Evolutionary conservation across 2,113 vertebrate genomes (phyloP).

Genomic region (Taxidea taxus): DNA sequence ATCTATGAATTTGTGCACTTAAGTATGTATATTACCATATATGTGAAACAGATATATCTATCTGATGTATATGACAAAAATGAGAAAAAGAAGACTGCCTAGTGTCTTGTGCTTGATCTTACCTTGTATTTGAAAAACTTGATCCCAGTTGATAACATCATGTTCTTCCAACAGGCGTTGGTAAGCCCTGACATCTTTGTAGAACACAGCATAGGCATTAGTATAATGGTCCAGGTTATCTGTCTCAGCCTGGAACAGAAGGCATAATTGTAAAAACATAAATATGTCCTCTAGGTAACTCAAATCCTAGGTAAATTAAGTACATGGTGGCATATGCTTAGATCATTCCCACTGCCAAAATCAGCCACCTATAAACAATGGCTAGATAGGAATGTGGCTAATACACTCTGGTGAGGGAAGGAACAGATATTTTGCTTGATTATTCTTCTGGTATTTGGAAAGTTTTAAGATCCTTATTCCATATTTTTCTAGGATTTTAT

Average conservation of each 20-base stretch:
- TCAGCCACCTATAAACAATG: background rate
- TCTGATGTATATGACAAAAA: background rate
- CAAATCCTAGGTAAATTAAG: background rate
- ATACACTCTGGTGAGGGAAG: background rate
- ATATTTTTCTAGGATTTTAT: background rate
- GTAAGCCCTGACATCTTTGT: slow-evolving; percentile 69
- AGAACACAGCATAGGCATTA: slow-evolving; percentile 79
- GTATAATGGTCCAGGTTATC: slow-evolving; percentile 76
- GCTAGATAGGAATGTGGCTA: background rate
- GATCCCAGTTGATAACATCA: slow-evolving; percentile 75
- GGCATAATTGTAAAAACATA: background rate
- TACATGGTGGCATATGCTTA: background rate
- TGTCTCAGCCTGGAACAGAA: slow-evolving; percentile 56
- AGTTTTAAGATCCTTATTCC: background rate
- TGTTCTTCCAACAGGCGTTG: slow-evolving; percentile 59
- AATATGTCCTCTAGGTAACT: background rate
- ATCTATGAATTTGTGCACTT: background rate
- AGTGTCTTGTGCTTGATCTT: slow-evolving; percentile 6
- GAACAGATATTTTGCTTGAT: background rate
- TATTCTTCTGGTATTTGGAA: background rate
- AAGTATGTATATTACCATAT: background rate
- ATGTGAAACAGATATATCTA: background rate
- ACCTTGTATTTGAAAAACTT: slow-evolving; percentile 80
- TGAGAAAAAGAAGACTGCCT: background rate
- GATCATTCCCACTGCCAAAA: background rate